A percentile compares a stretch with the other conserved stretches of the same genome.
Evolutionary conservation across 2,888 invertebrate species (phyloP).

Genomic region (Mylabris sibirica): DNA sequence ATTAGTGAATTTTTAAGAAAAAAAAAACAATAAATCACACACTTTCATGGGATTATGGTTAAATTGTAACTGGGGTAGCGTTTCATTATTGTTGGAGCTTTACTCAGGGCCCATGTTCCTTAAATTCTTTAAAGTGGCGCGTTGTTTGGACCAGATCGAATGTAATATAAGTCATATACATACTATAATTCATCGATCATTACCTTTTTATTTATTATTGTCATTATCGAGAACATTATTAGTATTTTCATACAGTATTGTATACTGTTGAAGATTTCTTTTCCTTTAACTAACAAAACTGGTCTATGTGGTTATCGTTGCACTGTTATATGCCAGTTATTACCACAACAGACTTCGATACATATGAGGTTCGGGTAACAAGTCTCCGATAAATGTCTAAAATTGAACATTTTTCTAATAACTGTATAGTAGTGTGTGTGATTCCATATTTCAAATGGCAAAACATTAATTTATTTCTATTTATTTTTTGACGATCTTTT

Average conservation of each 20-base stretch:
- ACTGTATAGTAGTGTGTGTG: conserved; percentile 24
- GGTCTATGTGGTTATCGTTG: conserved; percentile 1
- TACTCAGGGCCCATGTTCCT: conserved; percentile 8
- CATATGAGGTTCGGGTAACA: conserved; percentile 21
- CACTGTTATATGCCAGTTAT: conserved; percentile 28
- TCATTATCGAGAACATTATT: not conserved
- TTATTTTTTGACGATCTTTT: conserved; percentile 25
- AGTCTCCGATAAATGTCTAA: conserved; percentile 13
- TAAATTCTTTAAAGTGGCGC: not conserved
- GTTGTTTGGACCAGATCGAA: not conserved
- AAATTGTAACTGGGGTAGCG: not conserved
- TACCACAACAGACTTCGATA: conserved; percentile 18
- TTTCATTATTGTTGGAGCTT: not conserved
- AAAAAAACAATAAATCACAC: not conserved
- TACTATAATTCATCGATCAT: not conserved
- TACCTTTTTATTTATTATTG: not conserved
- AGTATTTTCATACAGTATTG: not conserved
- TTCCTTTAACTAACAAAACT: not conserved
- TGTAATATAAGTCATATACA: not conserved
- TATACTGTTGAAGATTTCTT: not conserved
- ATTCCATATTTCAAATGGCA: conserved; percentile 26
- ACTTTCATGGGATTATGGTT: conserved; percentile 6
- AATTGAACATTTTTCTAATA: conserved; percentile 23
- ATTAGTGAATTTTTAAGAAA: conserved; percentile 1
- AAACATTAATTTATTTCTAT: conserved; percentile 33